Evolutionary conservation across 2,113 vertebrate genomes (phyloP).

Genomic region (Petaurus breviceps): DNA sequence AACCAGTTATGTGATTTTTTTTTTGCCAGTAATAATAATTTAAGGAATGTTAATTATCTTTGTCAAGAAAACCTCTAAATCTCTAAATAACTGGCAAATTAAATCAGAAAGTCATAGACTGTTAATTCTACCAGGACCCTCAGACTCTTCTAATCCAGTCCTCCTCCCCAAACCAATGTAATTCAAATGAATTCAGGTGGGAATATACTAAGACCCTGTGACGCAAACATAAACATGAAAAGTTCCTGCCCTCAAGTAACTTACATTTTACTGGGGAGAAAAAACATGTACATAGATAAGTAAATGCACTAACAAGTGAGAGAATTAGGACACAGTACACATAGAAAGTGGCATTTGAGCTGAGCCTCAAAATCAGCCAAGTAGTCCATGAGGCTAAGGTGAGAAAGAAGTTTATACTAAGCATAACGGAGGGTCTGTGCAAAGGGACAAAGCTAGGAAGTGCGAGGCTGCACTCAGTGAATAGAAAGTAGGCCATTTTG

Average conservation of each 20-base stretch:
- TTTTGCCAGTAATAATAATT: conserved; percentile 30
- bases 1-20: conserved; percentile 26
- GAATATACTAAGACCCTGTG: neutral
- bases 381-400: neutral
- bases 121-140: neutral
- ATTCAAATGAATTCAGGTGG: neutral
- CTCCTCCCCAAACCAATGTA: neutral
- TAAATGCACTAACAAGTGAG: neutral
- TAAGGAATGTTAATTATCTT: conserved; percentile 23
- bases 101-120: neutral
- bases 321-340: neutral
- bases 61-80: conserved; percentile 53
- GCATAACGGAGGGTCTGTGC: neutral
- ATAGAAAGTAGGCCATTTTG: neutral
- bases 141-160: neutral
- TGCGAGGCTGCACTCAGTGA: neutral
- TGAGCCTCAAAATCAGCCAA: neutral
- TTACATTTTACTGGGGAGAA: neutral
- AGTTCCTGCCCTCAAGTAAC: neutral
- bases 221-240: neutral
- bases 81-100: conserved; percentile 15
- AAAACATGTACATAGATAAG: neutral
- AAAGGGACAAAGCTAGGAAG: neutral
- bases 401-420: neutral
- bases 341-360: neutral